Base-by-base conservation (phyloP, 2,113 vertebrate genomes). In the Paradoxurus hermaphroditus region DNA sequence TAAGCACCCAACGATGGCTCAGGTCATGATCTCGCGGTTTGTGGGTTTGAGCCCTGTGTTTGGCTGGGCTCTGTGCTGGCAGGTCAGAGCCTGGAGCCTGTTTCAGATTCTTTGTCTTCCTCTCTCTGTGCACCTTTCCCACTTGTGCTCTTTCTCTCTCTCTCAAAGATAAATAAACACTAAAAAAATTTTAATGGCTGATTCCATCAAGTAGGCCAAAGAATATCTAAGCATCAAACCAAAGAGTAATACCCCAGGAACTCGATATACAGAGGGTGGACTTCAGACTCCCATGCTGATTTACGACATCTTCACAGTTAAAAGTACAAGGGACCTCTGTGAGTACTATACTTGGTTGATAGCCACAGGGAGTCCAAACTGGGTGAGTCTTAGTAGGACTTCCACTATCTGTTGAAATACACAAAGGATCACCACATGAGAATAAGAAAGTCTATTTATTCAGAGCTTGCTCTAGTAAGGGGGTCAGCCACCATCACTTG, bases 221-320 rank as follows among this genome's bases (percentile, higher is more conserved):
- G 12, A 92, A 70, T 79, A 68, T 3, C 34, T 19, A 51, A 27
- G 11, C 46, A 65, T 34, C 62, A 63, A 59, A 67, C 21, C 36
- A 67, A 73, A 94, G 1, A 62, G 27, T 51, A 41, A 41, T 11
- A 72, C 8, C 25, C 9, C 31, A 70, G 81, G 53, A 96, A 77
- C 29, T 82, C 46, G 53, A 70, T 2, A 0, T 15, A 78, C 34
- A 73, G 11, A 86, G 4, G 46, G 25, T 1, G 18, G 51, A 90
- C 7, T 82, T 72, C 41, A 83, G 68, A 77, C 3, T 29, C 4
- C 36, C 2, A 1, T 70, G 16, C 34, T 72, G 53, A 81, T 16
- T 93, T 86, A 86, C 21, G 23, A 81, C 53, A 73, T 46, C 46
- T 41, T 90, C 63, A 49, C 44, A 73, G 41, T 27, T 75, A 25